phyloP scores from a whole-genome alignment of 2,888 invertebrate species.

The Oscheius onirici region DNA sequence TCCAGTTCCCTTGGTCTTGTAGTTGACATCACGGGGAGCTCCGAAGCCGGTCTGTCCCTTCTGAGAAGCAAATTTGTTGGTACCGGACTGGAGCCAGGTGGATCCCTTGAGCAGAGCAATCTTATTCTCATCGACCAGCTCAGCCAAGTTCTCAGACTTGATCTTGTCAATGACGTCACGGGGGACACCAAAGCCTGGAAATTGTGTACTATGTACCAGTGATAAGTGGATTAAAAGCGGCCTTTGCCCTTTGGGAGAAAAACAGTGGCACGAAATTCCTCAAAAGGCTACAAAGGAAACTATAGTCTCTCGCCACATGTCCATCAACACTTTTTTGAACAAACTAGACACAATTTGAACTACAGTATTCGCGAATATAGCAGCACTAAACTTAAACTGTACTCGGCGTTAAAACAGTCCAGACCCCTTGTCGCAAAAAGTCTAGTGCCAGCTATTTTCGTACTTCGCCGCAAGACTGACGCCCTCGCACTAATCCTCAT shows the following conservation, averaged over 20 bases:
- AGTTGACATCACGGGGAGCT: slow-evolving; percentile 70
- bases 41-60: slow-evolving; percentile 71
- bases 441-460: neutral
- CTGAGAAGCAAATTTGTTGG: slow-evolving; percentile 72
- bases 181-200: slow-evolving; percentile 68
- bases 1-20: slow-evolving; percentile 70
- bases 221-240: slow-evolving; percentile 15
- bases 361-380: neutral
- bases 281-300: neutral
- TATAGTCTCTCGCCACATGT: neutral
- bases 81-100: slow-evolving; percentile 71
- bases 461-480: neutral
- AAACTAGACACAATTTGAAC: neutral
- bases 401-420: too few species aligned
- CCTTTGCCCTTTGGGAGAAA: slow-evolving; percentile 13
- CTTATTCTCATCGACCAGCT: slow-evolving; percentile 70
- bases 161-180: slow-evolving; percentile 71
- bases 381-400: too few species aligned
- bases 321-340: neutral
- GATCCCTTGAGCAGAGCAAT: slow-evolving; percentile 67
- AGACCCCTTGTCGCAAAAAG: too few species aligned
- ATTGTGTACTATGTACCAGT: neutral
- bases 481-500: slow-evolving; percentile 19
- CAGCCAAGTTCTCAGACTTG: slow-evolving; percentile 69
- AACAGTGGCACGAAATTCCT: neutral